A percentile compares a stretch with the other conserved stretches of the same genome.
Evolutionary conservation across 2,888 invertebrate species (phyloP).

Genomic region (Sarcophaga caerulescens): DNA sequence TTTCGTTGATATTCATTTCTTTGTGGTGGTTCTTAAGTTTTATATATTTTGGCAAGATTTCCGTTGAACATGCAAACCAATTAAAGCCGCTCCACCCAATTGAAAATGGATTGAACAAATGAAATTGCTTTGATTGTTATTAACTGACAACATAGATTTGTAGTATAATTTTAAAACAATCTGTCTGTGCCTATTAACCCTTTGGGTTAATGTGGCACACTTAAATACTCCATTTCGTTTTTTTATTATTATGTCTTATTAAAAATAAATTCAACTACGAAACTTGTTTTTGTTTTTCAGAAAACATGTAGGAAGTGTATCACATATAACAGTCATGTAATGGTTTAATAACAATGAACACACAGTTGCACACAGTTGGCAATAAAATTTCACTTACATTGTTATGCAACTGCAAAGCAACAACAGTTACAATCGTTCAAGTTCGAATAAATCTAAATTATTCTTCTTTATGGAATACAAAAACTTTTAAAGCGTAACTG

Average conservation of each 20-base stretch:
- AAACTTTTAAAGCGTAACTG: too few relatives aligned
- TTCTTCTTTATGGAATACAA: too few relatives aligned
- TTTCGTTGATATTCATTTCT: slow-evolving; percentile 24
- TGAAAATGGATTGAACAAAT: background rate
- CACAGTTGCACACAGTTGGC: background rate
- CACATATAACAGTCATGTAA: background rate
- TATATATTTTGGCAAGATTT: background rate
- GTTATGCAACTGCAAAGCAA: too few relatives aligned
- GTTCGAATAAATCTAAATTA: too few relatives aligned
- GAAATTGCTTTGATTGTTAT: slow-evolving; percentile 9
- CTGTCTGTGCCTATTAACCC: background rate
- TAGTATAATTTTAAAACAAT: background rate
- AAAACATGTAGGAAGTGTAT: too few relatives aligned
- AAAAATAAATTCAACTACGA: too few relatives aligned
- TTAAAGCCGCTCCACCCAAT: slow-evolving; percentile 48
- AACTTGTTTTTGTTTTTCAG: too few relatives aligned
- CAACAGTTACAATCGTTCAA: too few relatives aligned
- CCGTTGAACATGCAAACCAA: slow-evolving; percentile 23
- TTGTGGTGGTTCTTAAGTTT: background rate
- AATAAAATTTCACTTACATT: too few relatives aligned
- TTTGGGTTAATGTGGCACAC: background rate
- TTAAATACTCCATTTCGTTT: background rate
- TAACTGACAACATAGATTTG: background rate
- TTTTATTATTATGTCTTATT: too few relatives aligned
- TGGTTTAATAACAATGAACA: slow-evolving; percentile 4